phyloP scores from a whole-genome alignment of 2,797 vertebrate species.

The Acipenser transmontanus region DNA sequence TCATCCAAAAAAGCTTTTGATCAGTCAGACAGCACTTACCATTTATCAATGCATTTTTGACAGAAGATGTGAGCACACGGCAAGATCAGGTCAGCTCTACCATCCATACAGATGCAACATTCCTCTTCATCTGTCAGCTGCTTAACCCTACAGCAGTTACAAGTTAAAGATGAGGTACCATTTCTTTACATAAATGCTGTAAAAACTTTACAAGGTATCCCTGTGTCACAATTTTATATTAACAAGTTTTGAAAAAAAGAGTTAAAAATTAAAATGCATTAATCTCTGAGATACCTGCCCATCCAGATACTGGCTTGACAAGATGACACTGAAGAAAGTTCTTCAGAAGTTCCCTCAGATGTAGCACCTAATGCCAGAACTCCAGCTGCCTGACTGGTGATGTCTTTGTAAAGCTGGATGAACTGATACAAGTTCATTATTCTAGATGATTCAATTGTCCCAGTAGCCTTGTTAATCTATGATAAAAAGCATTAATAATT shows the following conservation, averaged over 20 bases:
- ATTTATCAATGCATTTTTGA: conserved; percentile 98
- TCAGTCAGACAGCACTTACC: conserved; percentile 52
- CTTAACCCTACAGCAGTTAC: conserved; percentile 71
- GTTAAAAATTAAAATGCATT: neutral
- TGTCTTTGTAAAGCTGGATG: conserved; percentile 88
- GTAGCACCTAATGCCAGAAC: conserved; percentile 58
- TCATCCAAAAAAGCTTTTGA: too few relatives aligned
- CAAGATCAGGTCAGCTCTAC: conserved; percentile 87
- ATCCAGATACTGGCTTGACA: conserved; percentile 97
- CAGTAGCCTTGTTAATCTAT: conserved; percentile 90
- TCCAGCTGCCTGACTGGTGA: conserved; percentile 85
- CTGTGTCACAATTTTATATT: neutral
- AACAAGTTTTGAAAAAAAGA: neutral
- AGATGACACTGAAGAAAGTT: conserved; percentile 61
- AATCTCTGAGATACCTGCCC: conserved; percentile 71
- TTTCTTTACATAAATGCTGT: conserved; percentile 8
- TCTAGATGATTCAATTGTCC: conserved; percentile 80
- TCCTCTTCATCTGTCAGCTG: conserved; percentile 94
- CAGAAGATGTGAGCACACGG: conserved; percentile 96
- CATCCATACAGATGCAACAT: conserved; percentile 97
- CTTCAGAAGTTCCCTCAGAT: conserved; percentile 59
- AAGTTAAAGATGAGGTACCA: conserved; percentile 20
- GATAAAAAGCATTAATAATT: conserved; percentile 23
- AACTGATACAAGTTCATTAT: conserved; percentile 99
- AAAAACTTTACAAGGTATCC: neutral